Base-by-base conservation (phyloP, 2,888 invertebrate species). In the Drosophila cyrtoloma region DNA sequence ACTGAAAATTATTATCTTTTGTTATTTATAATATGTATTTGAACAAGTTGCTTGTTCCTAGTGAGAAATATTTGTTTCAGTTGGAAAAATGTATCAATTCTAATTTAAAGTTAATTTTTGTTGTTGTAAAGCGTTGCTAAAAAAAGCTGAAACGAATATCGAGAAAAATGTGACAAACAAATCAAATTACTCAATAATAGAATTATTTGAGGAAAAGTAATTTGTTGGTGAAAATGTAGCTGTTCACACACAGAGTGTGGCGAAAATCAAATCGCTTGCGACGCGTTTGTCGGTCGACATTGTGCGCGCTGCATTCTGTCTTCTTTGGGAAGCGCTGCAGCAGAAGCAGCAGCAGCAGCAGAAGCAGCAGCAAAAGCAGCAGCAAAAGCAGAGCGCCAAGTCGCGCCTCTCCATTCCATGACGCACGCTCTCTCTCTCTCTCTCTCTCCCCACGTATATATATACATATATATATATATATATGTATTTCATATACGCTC, bases 251-350 rank as follows among this genome's bases (percentile, higher is more conserved):
- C 28, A 19, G 19, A 47, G 22, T 16, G 14, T 22, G 7, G 22
- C 26, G 26, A 9, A 47, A 47, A 16, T 3, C 12, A 75, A 55
- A 65, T 56, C 55, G 42, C 9, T 65, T 58, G 35, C 7, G 69
- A 30, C 66, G 5, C 47, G 3, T 76, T 84, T 80, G 87, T 81
- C 73, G 72, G 78, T 39, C 75, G 87, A 2, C 55, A 50, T 37
- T 77, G 42, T 71, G 33, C 64, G 64, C 52, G 64, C 52, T 84
- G 84, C 84, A 85, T 70, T 86, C 16, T 80, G 80, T 76, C 71
- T 82, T 82, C 81, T 83, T 86, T 79, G 67, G 68, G 81, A 73
- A 74, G 72, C 79, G 68, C 58, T 72, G 73, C 75, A 65, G 67
- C 39, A 57, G 57, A 39, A 57, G 47, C 14, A 47, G 42, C 1